Percentiles rank a stretch among this genome's conserved stretches.
These are phyloP conservation scores for Aepyceros melampus DNA, from an alignment of 2,113 vertebrate genomes.

Conservation along the genomic window DNA sequence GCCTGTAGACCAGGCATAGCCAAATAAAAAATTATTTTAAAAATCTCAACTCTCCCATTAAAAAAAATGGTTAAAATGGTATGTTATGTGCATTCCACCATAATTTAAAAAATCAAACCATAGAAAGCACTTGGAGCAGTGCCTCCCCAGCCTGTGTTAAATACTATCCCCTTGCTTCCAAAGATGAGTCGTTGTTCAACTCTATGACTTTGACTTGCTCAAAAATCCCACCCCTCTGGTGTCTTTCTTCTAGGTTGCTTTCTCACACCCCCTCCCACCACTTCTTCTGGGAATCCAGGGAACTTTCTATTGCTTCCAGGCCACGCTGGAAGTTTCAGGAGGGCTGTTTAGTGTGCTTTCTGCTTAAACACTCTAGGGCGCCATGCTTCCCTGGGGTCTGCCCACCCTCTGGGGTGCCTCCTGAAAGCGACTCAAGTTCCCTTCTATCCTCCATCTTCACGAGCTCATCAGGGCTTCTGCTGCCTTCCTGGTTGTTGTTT, in stretches of 20 bases:
- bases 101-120: not conserved
- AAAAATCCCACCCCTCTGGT: rapidly evolving
- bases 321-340: too few relatives aligned
- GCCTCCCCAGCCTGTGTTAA: rapidly evolving
- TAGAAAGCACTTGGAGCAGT: rapidly evolving
- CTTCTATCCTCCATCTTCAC: not conserved
- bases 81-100: not conserved
- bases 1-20: not conserved
- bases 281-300: too few relatives aligned
- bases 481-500: not conserved
- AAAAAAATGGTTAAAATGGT: not conserved
- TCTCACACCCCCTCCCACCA: not conserved
- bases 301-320: not conserved
- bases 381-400: not conserved
- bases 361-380: not conserved
- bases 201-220: not conserved
- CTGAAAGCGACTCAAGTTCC: not conserved
- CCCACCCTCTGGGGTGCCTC: not conserved
- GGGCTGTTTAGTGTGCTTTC: not conserved
- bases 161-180: rapidly evolving
- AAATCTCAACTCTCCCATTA: not conserved
- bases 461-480: not conserved
- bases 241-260: not conserved
- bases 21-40: not conserved
- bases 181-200: too few relatives aligned